Base-by-base conservation (phyloP, 2,888 invertebrate species). In the Lacanobia wlatinum region DNA sequence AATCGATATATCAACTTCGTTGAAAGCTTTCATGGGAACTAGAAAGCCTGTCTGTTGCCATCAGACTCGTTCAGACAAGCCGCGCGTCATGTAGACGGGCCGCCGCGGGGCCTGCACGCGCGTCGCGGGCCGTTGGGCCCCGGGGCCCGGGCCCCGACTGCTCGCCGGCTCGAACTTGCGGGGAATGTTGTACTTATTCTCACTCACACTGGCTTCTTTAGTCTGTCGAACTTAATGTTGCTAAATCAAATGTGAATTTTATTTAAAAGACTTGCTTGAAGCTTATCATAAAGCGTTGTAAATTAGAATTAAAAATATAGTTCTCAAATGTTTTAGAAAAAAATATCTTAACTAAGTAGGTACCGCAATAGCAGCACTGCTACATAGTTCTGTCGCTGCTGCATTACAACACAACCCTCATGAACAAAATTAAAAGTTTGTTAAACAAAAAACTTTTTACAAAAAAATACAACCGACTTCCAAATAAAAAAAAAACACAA, bases 71-170 rank as follows among this genome's bases (percentile, higher is more conserved):
- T 50, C 23, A 55, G 55, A 77, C 59, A 67, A 60, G 83, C 48
- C 40, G 56, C 65, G 14, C 55, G 62, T 50, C 63, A 23, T 73
- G 86, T 83, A 60, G 72, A 50, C 40, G 9, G 28, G 18, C 14
- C 28, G 83, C 80, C 73, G 64, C 68, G 59, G 72, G 78, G 63
- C 38, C 14, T 16, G 43, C 4, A 40, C 3, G 43, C 43, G 43
- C 43, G 43, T 4, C 5, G 43, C 0, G 12, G 43, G 43, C 43
- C 14, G 14, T 14, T 4, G 14, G 43, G 43, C 43, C 43, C 43
- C 43, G 43, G 43, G 28, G 16, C 55, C 34, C 53, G 38, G 67
- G 53, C 38, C 2, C n/a, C 53, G 50, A 48, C 69, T 40, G 69
- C 63, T 64, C 60, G 58, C 60, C 50, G 46, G 43, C 55, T 59